Evolutionary conservation across 2,797 vertebrate genomes (phyloP), one percentile per base, ranked within the genome.

Genomic region (Lacerta bilineata): DNA sequence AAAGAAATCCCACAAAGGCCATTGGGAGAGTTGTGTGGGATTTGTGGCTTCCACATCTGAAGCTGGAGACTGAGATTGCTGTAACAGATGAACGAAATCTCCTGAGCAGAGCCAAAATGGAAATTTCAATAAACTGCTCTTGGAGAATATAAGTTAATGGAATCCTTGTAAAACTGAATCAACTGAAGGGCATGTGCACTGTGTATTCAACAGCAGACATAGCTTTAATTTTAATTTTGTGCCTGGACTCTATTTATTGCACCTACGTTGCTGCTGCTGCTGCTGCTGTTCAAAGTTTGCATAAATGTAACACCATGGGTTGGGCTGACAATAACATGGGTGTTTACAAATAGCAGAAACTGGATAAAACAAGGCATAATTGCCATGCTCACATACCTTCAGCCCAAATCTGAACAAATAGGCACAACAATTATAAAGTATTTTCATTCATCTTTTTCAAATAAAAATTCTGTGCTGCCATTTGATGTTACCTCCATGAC

Each of bases 31-130:
- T 74, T 59, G 6, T 72, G 88, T 81, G 36, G 55, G 41, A 91
- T 92, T 92, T 72, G 77, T 88, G 77, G 27, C 4, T 89, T 91
- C 84, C 88, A 46, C 66, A 69, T 87, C 39, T 91, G 80, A 88
- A 61, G 59, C 7, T 0, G 61, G 33, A 86, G 18, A 89, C 68
- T 50, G 43, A 85, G 29, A 69, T 59, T 78, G 85, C 15, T 89
- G 8, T 76, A 89, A 72, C 20, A 88, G 55, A 78, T 23, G 72
- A 77, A 3, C 79, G 89, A 84, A 83, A 77, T 75, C 59, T 92
- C n/a, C 55, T 89, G 68, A 78, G 18, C 10, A 80, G 17, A 23
- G 76, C 13, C 85, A 91, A 87, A 89, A 82, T 55, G 0, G 27
- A 87, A 93, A 85, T 66, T 88, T 46, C 69, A 61, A 18, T 18